A percentile compares a stretch with the other conserved stretches of the same genome.
Conservation (phyloP, 2,113 vertebrate species). For the Rallus limicola region DNA sequence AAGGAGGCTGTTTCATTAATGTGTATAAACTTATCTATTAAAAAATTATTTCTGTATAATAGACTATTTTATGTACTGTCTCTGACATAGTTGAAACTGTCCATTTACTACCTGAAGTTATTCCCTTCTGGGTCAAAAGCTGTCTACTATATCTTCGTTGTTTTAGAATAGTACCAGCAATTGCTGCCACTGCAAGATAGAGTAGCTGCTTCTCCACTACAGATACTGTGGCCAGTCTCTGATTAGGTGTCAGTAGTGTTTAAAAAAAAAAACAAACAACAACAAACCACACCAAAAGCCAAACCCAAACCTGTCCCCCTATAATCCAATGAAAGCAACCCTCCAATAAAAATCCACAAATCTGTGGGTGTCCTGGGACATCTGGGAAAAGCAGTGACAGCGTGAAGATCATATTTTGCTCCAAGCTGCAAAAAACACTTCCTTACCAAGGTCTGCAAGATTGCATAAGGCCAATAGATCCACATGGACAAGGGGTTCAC, state of each 20-base stretch:
- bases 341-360: too few species aligned
- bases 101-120: not conserved
- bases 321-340: too few species aligned
- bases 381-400: not conserved
- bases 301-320: too few species aligned
- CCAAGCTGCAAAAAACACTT: not conserved
- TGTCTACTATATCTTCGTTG: not conserved
- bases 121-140: not conserved
- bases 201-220: not conserved
- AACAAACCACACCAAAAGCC: too few species aligned
- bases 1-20: not conserved
- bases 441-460: conserved; percentile 86
- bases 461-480: conserved; percentile 87
- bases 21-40: not conserved
- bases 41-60: not conserved
- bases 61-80: not conserved
- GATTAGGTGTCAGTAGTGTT: not conserved
- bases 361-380: not conserved
- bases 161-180: not conserved
- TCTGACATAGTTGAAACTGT: not conserved
- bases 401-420: not conserved
- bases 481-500: conserved; percentile 85
- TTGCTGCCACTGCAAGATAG: not conserved
- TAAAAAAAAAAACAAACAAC: not conserved
- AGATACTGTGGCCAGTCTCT: not conserved